Evolutionary conservation across 53 echinoderm and acorn worm genomes (phyloP), one percentile per base, ranked within the genome.

Genomic region (Echinarachnius parma): DNA sequence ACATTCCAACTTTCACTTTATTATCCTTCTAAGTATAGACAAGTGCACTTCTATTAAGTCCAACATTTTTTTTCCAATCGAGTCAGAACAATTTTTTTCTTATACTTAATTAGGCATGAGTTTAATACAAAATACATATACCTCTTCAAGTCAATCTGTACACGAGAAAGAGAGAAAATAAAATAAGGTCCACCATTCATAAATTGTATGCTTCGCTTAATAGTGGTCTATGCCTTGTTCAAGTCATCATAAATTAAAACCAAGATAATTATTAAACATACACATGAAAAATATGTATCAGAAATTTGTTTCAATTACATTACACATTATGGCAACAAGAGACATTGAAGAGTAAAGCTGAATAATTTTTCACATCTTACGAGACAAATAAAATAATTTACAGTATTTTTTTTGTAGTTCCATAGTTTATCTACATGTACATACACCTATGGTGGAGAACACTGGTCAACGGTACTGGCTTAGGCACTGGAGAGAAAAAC

Each of bases 1-100:
- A 72, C 74, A 72, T 56, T 72, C 57, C 57, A 72, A 54, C 57
- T 72, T 72, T 56, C 25, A 72, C 74, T 72, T 72, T 72, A 72
- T 72, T 72, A 72, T 54, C 74, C 57, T 72, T 55, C 74, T 72
- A 72, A 57, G 35, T 34, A 72, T 56, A 72, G 74, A 72, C 74
- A 72, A 72, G 74, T 72, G 74, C 74, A 72, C 74, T 72, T 72
- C 74, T 72, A 72, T 72, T 72, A 72, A 72, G 57, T 72, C 74
- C 58, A 55, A 72, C 74, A 56, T 39, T 72, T 70, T 39, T 72
- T 55, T 54, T 23, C 42, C 56, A 72, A 72, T 72, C 74, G 56
- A 72, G 37, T 72, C 55, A 72, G 27, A 56, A 72, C 74, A 55
- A 23, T 56, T 56, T 29, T 53, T 52, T 32, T 49, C 49, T 48